Evolutionary conservation across 2,113 vertebrate species (phyloP).

Genomic region (Hiodon alosoides): DNA sequence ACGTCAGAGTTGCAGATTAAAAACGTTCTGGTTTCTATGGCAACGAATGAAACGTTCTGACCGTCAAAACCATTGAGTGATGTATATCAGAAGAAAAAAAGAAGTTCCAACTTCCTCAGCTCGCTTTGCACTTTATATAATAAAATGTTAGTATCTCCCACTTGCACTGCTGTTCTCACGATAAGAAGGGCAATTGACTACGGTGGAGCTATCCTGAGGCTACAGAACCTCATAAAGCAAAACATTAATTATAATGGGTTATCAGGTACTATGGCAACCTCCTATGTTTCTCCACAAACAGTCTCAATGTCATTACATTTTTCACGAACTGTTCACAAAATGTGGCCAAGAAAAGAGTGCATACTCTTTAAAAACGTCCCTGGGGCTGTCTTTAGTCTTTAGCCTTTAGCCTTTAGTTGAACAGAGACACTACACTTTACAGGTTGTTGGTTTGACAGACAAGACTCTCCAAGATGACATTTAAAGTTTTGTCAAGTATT

Average conservation of each 20-base stretch:
- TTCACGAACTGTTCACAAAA: slow-evolving; percentile 1
- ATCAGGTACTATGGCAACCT: slow-evolving; percentile 19
- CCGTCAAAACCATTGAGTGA: neutral
- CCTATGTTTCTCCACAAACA: slow-evolving; percentile 13
- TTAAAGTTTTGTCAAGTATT: slow-evolving; percentile 13
- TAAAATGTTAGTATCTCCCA: neutral
- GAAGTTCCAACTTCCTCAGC: neutral
- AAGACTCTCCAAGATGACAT: slow-evolving; percentile 8
- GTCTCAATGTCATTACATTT: neutral
- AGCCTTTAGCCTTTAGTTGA: too few species aligned
- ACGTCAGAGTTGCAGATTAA: slow-evolving; percentile 4
- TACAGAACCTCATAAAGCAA: slow-evolving; percentile 15
- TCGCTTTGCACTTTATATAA: neutral
- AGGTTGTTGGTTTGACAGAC: neutral
- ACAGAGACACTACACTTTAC: neutral
- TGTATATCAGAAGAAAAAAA: slow-evolving; percentile 8
- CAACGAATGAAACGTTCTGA: slow-evolving; percentile 1
- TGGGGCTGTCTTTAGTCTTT: too few species aligned
- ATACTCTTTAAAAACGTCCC: neutral
- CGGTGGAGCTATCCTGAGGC: neutral
- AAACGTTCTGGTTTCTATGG: neutral
- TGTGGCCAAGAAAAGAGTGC: neutral
- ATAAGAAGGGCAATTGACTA: neutral
- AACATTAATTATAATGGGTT: slow-evolving; percentile 12
- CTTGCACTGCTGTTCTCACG: neutral